phyloP scores from a whole-genome alignment of 2,797 vertebrate genomes.

The Falco novaeseelandiae region DNA sequence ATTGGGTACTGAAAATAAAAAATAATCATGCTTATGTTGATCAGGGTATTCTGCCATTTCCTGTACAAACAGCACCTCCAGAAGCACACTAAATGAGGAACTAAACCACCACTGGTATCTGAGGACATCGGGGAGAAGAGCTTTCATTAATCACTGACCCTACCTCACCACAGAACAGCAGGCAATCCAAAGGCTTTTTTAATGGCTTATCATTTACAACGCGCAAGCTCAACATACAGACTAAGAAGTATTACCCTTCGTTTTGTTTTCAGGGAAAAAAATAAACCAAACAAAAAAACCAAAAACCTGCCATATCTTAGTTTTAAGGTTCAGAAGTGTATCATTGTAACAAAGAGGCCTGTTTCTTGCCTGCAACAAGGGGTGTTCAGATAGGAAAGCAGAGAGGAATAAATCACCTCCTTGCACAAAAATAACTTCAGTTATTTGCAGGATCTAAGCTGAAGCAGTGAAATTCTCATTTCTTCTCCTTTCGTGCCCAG shows the following conservation, averaged over 20 bases:
- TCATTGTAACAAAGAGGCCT: neutral
- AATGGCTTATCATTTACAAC: neutral
- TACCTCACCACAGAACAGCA: neutral
- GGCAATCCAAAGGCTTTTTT: neutral
- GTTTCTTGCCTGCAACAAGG: neutral
- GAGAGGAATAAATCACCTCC: neutral
- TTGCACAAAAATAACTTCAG: neutral
- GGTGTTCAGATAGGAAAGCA: neutral
- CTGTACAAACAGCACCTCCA: neutral
- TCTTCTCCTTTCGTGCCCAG: neutral
- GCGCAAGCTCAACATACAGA: neutral
- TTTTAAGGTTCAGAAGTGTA: neutral
- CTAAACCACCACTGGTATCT: neutral
- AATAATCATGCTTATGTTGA: neutral
- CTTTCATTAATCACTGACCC: neutral
- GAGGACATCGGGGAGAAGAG: neutral
- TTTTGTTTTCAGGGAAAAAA: neutral
- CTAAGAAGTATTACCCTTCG: neutral
- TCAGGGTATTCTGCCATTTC: neutral
- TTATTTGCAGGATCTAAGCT: neutral
- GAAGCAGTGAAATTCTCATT: neutral
- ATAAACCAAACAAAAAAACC: neutral
- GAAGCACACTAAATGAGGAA: rapidly evolving
- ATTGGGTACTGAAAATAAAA: neutral
- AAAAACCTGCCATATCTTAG: neutral